Evolutionary conservation across 2,888 invertebrate species (phyloP).

Genomic region (Ophion obscuratus): DNA sequence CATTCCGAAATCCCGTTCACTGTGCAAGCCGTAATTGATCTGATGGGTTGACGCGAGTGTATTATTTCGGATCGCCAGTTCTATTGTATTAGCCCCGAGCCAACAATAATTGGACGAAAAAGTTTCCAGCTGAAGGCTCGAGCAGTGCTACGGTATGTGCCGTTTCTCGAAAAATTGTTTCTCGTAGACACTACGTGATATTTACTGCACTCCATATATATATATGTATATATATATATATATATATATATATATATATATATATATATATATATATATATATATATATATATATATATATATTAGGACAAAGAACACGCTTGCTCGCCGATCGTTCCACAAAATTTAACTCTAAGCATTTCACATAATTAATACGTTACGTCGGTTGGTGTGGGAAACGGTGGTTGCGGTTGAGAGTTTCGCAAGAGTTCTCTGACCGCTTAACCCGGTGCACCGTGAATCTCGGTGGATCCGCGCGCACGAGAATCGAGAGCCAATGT

Average conservation of each 20-base stretch:
- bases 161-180: slow-evolving; percentile 50
- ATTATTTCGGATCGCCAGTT: slow-evolving; percentile 38
- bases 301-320: slow-evolving; percentile 38
- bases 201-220: background rate
- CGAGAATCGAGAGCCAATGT: slow-evolving; percentile 2
- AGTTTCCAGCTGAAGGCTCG: slow-evolving; percentile 48
- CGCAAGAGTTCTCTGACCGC: slow-evolving; percentile 65
- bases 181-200: slow-evolving; percentile 10
- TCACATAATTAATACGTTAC: slow-evolving; percentile 80
- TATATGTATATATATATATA: background rate
- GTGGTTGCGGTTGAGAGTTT: slow-evolving; percentile 78
- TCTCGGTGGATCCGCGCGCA: slow-evolving; percentile 19
- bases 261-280: background rate
- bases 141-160: slow-evolving; percentile 13
- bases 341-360: slow-evolving; percentile 80
- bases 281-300: background rate
- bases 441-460: slow-evolving; percentile 66
- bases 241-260: background rate
- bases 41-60: background rate
- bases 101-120: slow-evolving; percentile 62
- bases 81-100: slow-evolving; percentile 50
- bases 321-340: slow-evolving; percentile 76
- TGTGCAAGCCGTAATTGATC: background rate
- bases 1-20: slow-evolving; percentile 37
- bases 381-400: slow-evolving; percentile 79